Evolutionary conservation across 2,888 invertebrate species (phyloP), one percentile per base, ranked within the genome.

Genomic region (Cryptocheilus praepositus): DNA sequence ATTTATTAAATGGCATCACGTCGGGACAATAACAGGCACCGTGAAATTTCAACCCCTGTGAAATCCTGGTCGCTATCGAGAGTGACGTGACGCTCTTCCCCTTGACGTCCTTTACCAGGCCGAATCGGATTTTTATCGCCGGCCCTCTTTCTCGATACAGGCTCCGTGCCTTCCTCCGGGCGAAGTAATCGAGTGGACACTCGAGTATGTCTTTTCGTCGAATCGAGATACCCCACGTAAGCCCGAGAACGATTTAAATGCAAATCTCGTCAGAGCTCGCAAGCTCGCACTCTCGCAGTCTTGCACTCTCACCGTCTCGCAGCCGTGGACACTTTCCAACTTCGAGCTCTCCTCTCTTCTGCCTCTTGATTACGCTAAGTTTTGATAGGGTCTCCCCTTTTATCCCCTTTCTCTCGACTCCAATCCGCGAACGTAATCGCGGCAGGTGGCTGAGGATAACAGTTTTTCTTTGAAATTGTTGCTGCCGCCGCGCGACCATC

Each of bases 1-100:
- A 77, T 79, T 79, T 77, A 74, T 76, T 71, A 76, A 77, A 76
- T 66, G 67, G 51, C 67, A 44, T 61, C 66, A 56, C 62, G 44
- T 18, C 18, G 45, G 66, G 44, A 70, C 64, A 73, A 70, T 70
- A 70, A 67, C 62, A 46, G 60, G n/a, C 16, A 11, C 11, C 25
- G 25, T 25, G 25, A 25, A 11, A 22, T 22, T 16, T 25, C 44
- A 15, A 25, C 57, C 25, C 25, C 54, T 53, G 54, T 61, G 53
- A 45, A 64, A 55, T 28, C 60, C 36, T 51, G 63, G 51, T 59
- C 43, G 60, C 64, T 60, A 28, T 60, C 61, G 54, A 60, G 52
- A 66, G 62, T 61, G 55, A 43, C 53, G 54, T 36, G 11, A 44
- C 25, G 25, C 63, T 63, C 63, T 63, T 28, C 57, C 43, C 46